These are phyloP conservation scores for Anas platyrhynchos DNA, from an alignment of 2,113 vertebrate genomes.

Conservation along the genomic window DNA sequence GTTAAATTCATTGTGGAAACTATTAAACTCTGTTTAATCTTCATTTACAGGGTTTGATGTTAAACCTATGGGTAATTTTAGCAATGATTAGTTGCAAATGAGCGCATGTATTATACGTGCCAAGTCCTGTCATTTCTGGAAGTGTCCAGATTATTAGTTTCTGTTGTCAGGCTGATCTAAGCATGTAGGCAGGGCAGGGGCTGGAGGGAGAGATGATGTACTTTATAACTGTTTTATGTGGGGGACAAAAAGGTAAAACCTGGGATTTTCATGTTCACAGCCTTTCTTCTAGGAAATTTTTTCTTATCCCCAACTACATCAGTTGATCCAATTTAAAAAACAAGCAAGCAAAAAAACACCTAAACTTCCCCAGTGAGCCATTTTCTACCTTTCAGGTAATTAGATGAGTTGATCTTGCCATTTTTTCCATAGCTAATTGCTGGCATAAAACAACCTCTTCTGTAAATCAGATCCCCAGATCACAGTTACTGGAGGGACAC, in stretches of 20 bases:
- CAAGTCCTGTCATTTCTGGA: neutral
- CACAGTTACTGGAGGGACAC: neutral
- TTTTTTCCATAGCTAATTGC: neutral
- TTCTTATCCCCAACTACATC: neutral
- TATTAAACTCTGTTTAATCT: neutral
- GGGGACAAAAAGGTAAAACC: neutral
- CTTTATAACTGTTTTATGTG: neutral
- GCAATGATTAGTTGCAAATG: neutral
- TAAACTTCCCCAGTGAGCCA: neutral
- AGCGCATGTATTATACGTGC: neutral
- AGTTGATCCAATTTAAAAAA: neutral
- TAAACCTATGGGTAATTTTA: neutral
- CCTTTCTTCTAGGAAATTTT: neutral
- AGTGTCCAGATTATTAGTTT: neutral
- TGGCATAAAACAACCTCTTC: neutral
- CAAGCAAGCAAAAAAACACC: fast-evolving
- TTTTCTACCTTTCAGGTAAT: neutral
- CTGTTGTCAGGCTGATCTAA: neutral
- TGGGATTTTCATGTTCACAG: neutral
- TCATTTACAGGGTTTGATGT: neutral
- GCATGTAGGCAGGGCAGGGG: neutral
- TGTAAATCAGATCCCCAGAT: neutral
- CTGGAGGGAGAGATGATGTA: neutral
- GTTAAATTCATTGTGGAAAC: neutral
- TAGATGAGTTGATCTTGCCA: neutral